Base-by-base conservation (phyloP, 92 coral and sea anemone species). In the Paragorgia papillata region DNA sequence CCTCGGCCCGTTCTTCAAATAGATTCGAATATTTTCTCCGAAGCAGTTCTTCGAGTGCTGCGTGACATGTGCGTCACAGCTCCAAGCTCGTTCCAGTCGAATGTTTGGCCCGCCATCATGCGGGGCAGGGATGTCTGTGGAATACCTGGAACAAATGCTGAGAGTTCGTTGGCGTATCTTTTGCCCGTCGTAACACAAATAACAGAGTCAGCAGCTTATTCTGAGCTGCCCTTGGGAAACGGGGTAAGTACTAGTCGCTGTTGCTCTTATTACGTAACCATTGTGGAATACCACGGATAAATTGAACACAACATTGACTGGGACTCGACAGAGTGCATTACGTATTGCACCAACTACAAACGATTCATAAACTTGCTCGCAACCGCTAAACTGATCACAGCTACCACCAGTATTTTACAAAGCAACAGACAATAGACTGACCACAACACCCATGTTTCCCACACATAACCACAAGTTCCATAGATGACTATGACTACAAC, bases 101-200 rank as follows among this genome's bases (percentile, higher is more conserved):
- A 82, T 84, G 79, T 73, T 15, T 93, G 97, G 97, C 91, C 97
- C n/a, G 94, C 97, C 19, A 64, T 93, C 57, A 50, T 84, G 40
- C 86, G 97, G 21, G 97, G 97, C 6, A 88, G 97, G 43, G 97
- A 93, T 75, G 92, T 93, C 21, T 90, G 87, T 40, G 97, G 90
- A 5, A 71, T 93, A 40, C 85, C 94, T 49, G 79, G 83, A 0
- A 66, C 71, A 30, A 73, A 50, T 57, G 58, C 86, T 5, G 92
- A 81, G 33, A 85, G 79, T 37, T 80, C 69, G 25, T 62, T 77
- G 51, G 88, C 97, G 0, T 93, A 90, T 57, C 66, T 93, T 39
- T 65, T 91, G 30, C 97, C 97, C 14, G 80, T 93, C 73, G 71
- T 93, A 10, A 85, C 85, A n/a, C 90, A 61, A 63, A 79, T 88